Evolutionary conservation across 2,113 vertebrate species (phyloP).

Genomic region (Alosa alosa): DNA sequence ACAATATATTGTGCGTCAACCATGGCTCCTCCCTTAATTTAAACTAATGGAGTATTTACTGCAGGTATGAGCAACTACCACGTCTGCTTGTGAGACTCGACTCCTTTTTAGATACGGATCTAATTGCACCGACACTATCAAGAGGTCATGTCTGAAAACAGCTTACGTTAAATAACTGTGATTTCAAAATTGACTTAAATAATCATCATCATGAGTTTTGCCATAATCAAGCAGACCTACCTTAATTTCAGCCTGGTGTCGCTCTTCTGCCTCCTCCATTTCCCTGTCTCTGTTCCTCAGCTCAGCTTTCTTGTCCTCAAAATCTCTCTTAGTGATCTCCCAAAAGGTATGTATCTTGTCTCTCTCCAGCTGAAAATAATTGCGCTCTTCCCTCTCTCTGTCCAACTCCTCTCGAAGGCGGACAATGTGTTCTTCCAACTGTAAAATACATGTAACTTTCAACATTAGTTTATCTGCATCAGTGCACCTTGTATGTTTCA

Average conservation of each 20-base stretch:
- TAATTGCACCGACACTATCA: too few species aligned
- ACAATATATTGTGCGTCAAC: too few species aligned
- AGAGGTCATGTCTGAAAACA: too few species aligned
- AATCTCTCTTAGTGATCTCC: conserved; percentile 79
- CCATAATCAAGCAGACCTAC: not conserved
- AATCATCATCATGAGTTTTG: too few species aligned
- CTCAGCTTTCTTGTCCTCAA: conserved; percentile 81
- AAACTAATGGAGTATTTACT: too few species aligned
- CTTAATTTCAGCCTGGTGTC: conserved; percentile 83
- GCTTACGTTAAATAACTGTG: too few species aligned
- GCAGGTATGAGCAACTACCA: too few species aligned
- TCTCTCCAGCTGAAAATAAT: conserved; percentile 89
- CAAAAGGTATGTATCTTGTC: conserved; percentile 85
- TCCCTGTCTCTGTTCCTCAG: conserved; percentile 78
- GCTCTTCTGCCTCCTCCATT: conserved; percentile 82
- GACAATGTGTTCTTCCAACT: conserved; percentile 82
- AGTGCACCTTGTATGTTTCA: not conserved
- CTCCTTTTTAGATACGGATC: too few species aligned
- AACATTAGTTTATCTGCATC: not conserved
- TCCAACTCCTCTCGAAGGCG: conserved; percentile 85
- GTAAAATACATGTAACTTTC: conserved; percentile 30
- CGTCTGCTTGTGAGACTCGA: too few species aligned
- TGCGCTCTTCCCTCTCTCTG: conserved; percentile 85
- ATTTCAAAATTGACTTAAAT: too few species aligned
- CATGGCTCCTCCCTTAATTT: too few species aligned